Evolutionary conservation across 2,113 vertebrate species (phyloP).

Genomic region (Astur gentilis): DNA sequence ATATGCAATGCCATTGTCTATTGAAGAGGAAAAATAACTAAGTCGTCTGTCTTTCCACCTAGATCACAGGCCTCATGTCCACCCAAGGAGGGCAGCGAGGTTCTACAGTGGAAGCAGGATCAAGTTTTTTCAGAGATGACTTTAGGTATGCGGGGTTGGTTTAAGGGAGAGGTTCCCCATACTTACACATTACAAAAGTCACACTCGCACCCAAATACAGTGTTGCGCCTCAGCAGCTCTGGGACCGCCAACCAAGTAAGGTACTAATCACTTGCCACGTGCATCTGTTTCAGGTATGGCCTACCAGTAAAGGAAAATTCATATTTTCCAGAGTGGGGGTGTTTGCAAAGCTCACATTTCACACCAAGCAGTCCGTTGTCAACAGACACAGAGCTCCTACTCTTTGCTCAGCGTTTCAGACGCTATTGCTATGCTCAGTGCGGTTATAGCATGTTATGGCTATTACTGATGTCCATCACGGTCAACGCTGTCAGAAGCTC

Average conservation of each 20-base stretch:
- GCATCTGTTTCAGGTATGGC: not conserved
- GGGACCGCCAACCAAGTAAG: not conserved
- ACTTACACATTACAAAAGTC: not conserved
- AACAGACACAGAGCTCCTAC: not conserved
- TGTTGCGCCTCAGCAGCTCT: not conserved
- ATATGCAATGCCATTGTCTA: not conserved
- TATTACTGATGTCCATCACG: rapidly evolving
- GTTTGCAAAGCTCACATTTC: not conserved
- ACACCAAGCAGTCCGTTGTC: not conserved
- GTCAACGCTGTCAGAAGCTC: not conserved
- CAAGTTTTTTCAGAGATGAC: not conserved
- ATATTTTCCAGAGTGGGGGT: not conserved
- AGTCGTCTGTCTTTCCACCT: not conserved
- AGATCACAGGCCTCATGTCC: not conserved
- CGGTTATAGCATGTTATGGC: too few relatives aligned
- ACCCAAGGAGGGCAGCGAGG: not conserved
- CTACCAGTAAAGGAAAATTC: not conserved
- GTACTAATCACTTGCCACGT: too few relatives aligned
- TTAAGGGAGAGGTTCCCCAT: not conserved
- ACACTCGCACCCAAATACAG: not conserved
- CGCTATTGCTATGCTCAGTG: rapidly evolving
- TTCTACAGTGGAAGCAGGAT: not conserved
- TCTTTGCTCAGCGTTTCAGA: not conserved
- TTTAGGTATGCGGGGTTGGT: not conserved
- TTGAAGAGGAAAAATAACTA: too few relatives aligned